Conservation (phyloP, 2,797 vertebrate species). For the Clarias pachynema region DNA sequence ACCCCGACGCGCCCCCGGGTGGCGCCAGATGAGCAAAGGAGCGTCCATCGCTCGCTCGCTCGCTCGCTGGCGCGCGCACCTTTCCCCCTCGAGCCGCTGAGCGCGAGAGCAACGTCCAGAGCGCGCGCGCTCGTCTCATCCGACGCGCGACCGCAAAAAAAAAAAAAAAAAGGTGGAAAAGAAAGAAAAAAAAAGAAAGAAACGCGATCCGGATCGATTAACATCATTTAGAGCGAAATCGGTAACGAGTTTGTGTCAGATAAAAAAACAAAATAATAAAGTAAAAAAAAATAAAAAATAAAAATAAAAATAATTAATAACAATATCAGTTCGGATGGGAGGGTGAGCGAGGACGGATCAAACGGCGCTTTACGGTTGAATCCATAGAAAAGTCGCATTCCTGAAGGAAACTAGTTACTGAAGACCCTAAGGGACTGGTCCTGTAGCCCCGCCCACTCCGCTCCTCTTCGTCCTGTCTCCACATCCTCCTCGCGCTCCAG, state of each 20-base stretch:
- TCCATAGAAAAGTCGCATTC: neutral
- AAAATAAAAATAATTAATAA: too few species aligned
- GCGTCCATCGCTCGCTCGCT: slow-evolving; percentile 29
- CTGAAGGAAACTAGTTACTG: slow-evolving; percentile 63
- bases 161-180: neutral
- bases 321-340: too few species aligned
- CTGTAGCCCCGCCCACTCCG: slow-evolving; percentile 72
- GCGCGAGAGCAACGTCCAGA: slow-evolving; percentile 47
- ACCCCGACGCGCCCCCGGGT: slow-evolving; percentile 72
- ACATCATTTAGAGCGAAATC: too few species aligned
- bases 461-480: neutral
- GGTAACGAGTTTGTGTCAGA: too few species aligned
- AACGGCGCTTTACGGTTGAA: neutral
- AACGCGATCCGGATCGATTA: too few species aligned
- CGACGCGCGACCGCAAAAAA: neutral
- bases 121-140: neutral
- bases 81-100: slow-evolving; percentile 35
- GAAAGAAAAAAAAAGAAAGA: too few species aligned
- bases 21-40: slow-evolving; percentile 80
- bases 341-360: too few species aligned
- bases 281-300: too few species aligned
- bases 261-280: too few species aligned
- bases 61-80: neutral
- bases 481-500: slow-evolving; percentile 4
- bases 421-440: slow-evolving; percentile 58